phyloP scores from a whole-genome alignment of 2,888 invertebrate species.

The Camponotus fellah region DNA sequence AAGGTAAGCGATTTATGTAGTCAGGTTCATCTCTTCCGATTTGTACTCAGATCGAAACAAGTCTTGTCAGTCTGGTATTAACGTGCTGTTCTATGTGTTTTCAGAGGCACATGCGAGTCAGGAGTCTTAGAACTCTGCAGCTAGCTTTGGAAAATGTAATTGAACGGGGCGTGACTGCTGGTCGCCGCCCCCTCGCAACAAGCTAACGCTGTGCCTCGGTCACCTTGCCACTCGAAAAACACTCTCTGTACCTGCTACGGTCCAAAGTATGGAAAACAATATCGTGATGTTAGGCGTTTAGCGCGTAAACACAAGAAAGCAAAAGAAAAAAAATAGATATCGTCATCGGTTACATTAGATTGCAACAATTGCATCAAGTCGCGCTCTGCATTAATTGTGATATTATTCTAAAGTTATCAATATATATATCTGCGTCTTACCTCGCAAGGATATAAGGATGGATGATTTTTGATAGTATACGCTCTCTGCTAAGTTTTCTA shows the following conservation, averaged over 20 bases:
- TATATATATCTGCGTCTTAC: neutral
- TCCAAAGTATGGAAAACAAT: slow-evolving; percentile 86
- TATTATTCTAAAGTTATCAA: slow-evolving; percentile 43
- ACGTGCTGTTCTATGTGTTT: slow-evolving; percentile 86
- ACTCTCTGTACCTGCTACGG: slow-evolving; percentile 85
- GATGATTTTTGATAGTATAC: neutral
- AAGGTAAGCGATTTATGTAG: slow-evolving; percentile 66
- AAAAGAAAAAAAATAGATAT: slow-evolving; percentile 70
- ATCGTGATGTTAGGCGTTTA: slow-evolving; percentile 79
- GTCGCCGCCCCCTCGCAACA: slow-evolving; percentile 83
- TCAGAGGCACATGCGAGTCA: slow-evolving; percentile 85
- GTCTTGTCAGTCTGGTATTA: slow-evolving; percentile 86
- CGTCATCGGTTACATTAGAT: slow-evolving; percentile 68
- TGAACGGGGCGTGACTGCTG: slow-evolving; percentile 84
- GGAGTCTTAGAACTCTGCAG: slow-evolving; percentile 85
- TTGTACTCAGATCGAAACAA: slow-evolving; percentile 74
- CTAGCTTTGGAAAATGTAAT: slow-evolving; percentile 84
- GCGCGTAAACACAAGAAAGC: slow-evolving; percentile 56
- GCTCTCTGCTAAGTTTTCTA: neutral
- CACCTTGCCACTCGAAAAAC: slow-evolving; percentile 85
- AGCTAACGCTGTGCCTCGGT: slow-evolving; percentile 85
- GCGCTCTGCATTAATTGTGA: slow-evolving; percentile 79
- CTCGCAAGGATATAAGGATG: neutral
- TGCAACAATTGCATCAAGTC: slow-evolving; percentile 76
- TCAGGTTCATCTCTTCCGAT: slow-evolving; percentile 71